Conservation (phyloP, 2,888 invertebrate genomes). For the Pelosia muscerda region DNA sequence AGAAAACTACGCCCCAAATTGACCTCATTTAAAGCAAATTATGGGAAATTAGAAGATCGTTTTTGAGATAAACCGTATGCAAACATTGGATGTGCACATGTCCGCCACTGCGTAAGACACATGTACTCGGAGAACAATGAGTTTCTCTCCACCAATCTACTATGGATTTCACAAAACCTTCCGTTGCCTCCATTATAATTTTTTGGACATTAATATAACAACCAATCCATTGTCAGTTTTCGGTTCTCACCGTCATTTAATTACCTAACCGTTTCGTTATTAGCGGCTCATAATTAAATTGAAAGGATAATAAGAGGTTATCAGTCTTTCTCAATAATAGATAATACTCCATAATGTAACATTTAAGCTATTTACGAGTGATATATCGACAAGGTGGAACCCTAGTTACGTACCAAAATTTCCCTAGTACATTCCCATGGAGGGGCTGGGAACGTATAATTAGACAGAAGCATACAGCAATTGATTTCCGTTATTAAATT, state of each 20-base stretch:
- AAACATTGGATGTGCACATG: conserved; percentile 35
- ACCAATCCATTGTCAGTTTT: conserved; percentile 78
- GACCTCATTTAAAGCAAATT: conserved; percentile 25
- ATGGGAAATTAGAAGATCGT: conserved; percentile 28
- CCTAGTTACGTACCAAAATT: conserved; percentile 38
- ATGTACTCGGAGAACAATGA: conserved; percentile 57
- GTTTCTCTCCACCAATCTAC: conserved; percentile 52
- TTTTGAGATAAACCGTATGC: conserved; percentile 20
- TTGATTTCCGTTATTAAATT: conserved; percentile 78
- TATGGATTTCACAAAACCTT: conserved; percentile 61
- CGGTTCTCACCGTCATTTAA: conserved; percentile 82
- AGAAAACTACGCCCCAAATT: conserved; percentile 12
- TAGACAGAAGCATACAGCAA: conserved; percentile 65
- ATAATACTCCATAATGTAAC: conserved; percentile 66
- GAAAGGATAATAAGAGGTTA: conserved; percentile 78
- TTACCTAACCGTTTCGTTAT: conserved; percentile 79
- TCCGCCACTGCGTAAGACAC: conserved; percentile 28
- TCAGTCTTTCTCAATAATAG: conserved; percentile 70
- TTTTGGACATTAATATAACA: conserved; percentile 68
- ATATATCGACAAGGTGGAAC: conserved; percentile 58
- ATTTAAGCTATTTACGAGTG: conserved; percentile 61
- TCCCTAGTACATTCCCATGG: conserved; percentile 62
- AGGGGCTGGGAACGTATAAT: conserved; percentile 61
- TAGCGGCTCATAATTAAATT: conserved; percentile 77
- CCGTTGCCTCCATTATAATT: conserved; percentile 59